Evolutionary conservation across 1,140 invertebrate genomes (phyloP).

Genomic region (Tetragnatha versicolor): DNA sequence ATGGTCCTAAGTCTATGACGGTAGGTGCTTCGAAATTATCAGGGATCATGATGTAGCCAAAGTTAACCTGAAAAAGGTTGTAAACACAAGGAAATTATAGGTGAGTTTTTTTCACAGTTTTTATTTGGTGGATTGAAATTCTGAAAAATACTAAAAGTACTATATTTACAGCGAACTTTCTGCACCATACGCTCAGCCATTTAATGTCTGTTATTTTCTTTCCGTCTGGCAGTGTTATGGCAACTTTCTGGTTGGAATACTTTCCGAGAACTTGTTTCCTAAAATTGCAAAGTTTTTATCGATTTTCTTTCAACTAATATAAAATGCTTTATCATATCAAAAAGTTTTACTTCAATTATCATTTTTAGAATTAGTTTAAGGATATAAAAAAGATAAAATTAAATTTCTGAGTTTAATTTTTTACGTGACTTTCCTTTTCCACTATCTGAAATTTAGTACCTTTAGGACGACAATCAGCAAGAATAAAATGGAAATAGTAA

Average conservation of each 20-base stretch:
- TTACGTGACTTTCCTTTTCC: too few relatives aligned
- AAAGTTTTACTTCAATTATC: too few relatives aligned
- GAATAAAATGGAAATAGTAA: too few relatives aligned
- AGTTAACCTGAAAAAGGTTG: conserved; percentile 68
- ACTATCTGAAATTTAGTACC: neutral
- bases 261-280: conserved; percentile 69
- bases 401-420: too few relatives aligned
- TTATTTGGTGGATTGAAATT: neutral
- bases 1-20: conserved; percentile 48
- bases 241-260: conserved; percentile 84
- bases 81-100: too few relatives aligned
- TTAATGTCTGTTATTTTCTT: conserved; percentile 83
- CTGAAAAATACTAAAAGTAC: neutral
- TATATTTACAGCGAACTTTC: conserved; percentile 77
- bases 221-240: conserved; percentile 81
- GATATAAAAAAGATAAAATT: too few relatives aligned
- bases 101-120: too few relatives aligned
- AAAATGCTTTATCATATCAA: too few relatives aligned
- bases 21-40: conserved; percentile 69
- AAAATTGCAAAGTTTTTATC: too few relatives aligned
- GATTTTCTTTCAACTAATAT: too few relatives aligned
- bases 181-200: conserved; percentile 85
- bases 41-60: conserved; percentile 83
- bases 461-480: too few relatives aligned
- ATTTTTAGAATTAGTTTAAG: too few relatives aligned